Percentiles rank a stretch among this genome's conserved stretches.
Conservation (phyloP, 2,888 invertebrate species). For the Camponotus fellah region DNA sequence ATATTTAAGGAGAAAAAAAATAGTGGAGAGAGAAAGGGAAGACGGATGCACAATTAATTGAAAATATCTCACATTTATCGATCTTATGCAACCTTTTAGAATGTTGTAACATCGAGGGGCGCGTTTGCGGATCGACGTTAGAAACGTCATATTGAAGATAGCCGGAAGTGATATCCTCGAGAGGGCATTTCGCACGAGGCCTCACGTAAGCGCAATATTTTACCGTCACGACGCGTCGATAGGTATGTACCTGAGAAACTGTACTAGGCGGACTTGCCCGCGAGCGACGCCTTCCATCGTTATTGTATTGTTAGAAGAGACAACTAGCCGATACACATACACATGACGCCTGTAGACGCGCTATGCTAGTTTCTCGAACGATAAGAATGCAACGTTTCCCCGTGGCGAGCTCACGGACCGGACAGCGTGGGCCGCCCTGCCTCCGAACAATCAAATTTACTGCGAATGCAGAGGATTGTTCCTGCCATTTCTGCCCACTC, state of each 20-base stretch:
- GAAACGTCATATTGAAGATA: neutral
- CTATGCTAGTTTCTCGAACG: slow-evolving; percentile 55
- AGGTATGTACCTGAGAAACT: slow-evolving; percentile 17
- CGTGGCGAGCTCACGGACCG: slow-evolving; percentile 51
- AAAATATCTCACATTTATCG: neutral
- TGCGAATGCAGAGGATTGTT: slow-evolving; percentile 53
- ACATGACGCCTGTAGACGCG: slow-evolving; percentile 20
- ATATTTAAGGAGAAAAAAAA: neutral
- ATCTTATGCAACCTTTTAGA: neutral
- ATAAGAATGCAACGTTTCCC: slow-evolving; percentile 75
- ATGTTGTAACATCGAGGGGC: neutral
- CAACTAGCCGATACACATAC: slow-evolving; percentile 41
- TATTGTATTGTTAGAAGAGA: slow-evolving; percentile 61
- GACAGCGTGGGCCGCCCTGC: slow-evolving; percentile 69
- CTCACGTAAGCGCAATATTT: slow-evolving; percentile 28
- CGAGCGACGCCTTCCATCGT: slow-evolving; percentile 49
- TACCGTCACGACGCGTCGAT: slow-evolving; percentile 18
- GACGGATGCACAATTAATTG: neutral
- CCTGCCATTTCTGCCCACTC: slow-evolving; percentile 46
- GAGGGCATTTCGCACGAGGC: neutral
- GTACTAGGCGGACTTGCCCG: slow-evolving; percentile 39
- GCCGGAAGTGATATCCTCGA: slow-evolving; percentile 30
- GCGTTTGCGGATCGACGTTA: neutral
- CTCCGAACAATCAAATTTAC: slow-evolving; percentile 75
- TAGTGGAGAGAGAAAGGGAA: neutral